phyloP scores from a whole-genome alignment of 2,113 vertebrate species.

The Puffinus mauretanicus region DNA sequence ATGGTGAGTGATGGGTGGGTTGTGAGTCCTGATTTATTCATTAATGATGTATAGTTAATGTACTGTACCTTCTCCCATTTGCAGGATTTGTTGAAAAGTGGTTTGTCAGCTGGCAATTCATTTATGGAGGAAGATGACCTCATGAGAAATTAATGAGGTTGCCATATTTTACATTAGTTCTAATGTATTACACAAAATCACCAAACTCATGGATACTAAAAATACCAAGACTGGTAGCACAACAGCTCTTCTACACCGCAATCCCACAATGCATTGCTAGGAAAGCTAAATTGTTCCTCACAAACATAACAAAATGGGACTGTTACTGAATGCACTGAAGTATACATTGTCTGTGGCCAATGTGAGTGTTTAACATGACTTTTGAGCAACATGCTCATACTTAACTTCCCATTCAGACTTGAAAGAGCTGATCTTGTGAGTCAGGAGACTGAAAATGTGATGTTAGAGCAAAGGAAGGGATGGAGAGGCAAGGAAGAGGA shows the following conservation, averaged over 20 bases:
- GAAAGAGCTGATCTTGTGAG: neutral
- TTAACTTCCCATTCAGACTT: neutral
- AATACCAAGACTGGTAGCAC: neutral
- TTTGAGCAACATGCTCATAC: neutral
- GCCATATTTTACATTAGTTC: neutral
- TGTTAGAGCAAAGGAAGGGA: neutral
- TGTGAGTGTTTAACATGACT: neutral
- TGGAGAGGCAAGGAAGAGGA: neutral
- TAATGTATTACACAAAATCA: neutral
- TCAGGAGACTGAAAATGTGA: neutral
- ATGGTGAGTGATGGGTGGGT: neutral
- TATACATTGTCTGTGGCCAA: neutral
- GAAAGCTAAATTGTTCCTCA: neutral
- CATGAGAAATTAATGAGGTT: neutral
- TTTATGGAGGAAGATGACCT: neutral
- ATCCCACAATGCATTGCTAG: neutral
- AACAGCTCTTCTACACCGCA: neutral
- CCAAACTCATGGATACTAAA: neutral
- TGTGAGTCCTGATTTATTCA: neutral
- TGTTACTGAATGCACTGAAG: neutral
- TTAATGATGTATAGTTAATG: neutral
- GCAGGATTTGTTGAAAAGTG: neutral
- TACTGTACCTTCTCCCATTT: neutral
- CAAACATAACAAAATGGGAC: neutral
- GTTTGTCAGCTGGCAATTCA: neutral